Percentiles rank a stretch among this genome's conserved stretches.
Conservation (phyloP, 2,888 invertebrate genomes). For the Petrophora chlorosata region DNA sequence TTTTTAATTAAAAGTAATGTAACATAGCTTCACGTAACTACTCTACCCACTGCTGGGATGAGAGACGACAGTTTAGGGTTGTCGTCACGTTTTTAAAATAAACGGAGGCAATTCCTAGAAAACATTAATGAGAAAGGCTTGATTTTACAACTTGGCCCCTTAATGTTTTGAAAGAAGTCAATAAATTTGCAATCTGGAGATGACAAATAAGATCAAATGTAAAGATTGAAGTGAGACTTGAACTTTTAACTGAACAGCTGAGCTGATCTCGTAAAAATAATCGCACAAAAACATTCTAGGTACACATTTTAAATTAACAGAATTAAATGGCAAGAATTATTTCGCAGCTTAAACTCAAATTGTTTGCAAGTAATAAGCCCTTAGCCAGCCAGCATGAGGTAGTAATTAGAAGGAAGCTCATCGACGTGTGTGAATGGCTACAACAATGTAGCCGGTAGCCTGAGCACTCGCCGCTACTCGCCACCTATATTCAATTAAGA, state of each 20-base stretch:
- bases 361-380: no score
- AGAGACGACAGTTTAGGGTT: slow-evolving; percentile 47
- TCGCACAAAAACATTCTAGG: no score
- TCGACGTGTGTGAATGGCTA: slow-evolving; percentile 64
- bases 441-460: slow-evolving; percentile 73
- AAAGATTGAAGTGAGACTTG: no score
- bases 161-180: neutral
- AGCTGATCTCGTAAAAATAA: no score
- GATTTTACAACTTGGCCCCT: neutral
- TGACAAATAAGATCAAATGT: no score
- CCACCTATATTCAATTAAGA: slow-evolving; percentile 70
- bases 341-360: no score
- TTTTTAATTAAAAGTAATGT: slow-evolving; percentile 82
- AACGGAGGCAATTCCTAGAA: slow-evolving; percentile 6
- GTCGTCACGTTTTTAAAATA: slow-evolving; percentile 32
- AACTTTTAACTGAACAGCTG: no score
- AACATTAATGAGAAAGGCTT: neutral
- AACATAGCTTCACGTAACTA: slow-evolving; percentile 77
- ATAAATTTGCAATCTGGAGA: no score
- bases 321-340: no score
- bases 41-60: no score
- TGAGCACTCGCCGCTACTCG: slow-evolving; percentile 46
- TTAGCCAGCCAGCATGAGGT: slow-evolving; percentile 43
- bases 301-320: no score
- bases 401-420: slow-evolving; percentile 74